Conservation (phyloP, 2,888 invertebrate species). For the Dryococelus australis region DNA sequence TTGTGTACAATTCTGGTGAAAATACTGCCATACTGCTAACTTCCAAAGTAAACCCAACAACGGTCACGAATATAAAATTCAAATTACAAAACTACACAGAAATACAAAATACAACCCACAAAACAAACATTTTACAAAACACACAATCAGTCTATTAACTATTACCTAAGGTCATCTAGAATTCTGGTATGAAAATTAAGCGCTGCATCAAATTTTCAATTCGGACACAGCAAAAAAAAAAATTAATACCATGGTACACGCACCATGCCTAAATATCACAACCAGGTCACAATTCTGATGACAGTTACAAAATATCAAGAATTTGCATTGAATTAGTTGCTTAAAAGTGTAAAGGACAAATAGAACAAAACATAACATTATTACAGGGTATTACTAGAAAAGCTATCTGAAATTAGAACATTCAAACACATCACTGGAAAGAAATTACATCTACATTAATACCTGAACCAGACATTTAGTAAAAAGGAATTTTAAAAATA, state of each 20-base stretch:
- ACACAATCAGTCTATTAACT: slow-evolving; percentile 6
- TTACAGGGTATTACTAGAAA: too few species aligned
- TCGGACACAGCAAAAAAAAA: not conserved
- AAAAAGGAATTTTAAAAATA: too few species aligned
- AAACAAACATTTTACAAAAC: not conserved
- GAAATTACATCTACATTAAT: not conserved
- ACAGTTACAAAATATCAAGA: too few species aligned
- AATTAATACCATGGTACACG: not conserved
- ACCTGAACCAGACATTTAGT: too few species aligned
- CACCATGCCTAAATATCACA: not conserved
- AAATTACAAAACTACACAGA: not conserved
- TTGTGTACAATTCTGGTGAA: not conserved
- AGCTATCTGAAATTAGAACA: too few species aligned
- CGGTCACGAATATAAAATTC: not conserved
- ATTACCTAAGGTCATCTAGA: not conserved
- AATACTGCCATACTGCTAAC: not conserved
- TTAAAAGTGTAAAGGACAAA: too few species aligned
- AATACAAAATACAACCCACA: not conserved
- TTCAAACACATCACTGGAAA: not conserved
- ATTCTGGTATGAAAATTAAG: not conserved
- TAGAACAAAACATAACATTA: too few species aligned
- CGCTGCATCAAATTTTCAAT: not conserved
- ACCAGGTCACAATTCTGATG: too few species aligned
- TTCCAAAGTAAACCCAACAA: not conserved
- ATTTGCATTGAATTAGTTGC: too few species aligned